Conservation (phyloP, 2,113 vertebrate genomes). For the Cyprinus carpio region DNA sequence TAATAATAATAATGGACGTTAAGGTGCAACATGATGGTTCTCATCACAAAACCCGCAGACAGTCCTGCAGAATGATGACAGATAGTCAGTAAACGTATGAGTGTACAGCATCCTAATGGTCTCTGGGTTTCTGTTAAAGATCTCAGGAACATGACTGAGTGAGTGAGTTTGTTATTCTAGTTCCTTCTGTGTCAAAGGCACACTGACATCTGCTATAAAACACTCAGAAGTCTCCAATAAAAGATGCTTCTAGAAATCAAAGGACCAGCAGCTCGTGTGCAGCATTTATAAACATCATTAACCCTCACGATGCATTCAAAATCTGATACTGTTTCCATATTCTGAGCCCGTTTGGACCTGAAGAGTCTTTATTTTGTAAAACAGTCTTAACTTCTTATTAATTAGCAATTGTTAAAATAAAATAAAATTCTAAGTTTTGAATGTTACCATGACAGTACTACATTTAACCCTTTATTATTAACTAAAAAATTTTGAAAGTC, state of each 20-base stretch:
- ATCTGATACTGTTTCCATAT: neutral
- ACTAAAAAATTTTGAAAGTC: neutral
- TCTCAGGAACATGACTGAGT: too few relatives aligned
- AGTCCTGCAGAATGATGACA: too few relatives aligned
- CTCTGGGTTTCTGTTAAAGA: neutral
- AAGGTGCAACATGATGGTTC: slow-evolving; percentile 1
- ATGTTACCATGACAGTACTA: too few relatives aligned
- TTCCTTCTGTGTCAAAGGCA: slow-evolving; percentile 16
- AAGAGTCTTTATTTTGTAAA: neutral
- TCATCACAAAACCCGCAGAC: neutral
- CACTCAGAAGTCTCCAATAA: neutral
- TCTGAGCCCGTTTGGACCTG: neutral
- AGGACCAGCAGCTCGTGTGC: too few relatives aligned
- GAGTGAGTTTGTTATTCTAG: neutral
- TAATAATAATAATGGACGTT: neutral
- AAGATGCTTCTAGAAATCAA: neutral
- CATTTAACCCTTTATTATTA: neutral
- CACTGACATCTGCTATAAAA: neutral
- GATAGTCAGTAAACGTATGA: neutral
- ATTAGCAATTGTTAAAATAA: too few relatives aligned
- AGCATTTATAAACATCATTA: neutral
- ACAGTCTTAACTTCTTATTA: neutral
- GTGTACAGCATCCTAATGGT: too few relatives aligned
- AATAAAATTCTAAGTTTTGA: too few relatives aligned
- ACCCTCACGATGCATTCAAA: neutral